phyloP scores from a whole-genome alignment of 2,797 vertebrate species.

The Acomys russatus region DNA sequence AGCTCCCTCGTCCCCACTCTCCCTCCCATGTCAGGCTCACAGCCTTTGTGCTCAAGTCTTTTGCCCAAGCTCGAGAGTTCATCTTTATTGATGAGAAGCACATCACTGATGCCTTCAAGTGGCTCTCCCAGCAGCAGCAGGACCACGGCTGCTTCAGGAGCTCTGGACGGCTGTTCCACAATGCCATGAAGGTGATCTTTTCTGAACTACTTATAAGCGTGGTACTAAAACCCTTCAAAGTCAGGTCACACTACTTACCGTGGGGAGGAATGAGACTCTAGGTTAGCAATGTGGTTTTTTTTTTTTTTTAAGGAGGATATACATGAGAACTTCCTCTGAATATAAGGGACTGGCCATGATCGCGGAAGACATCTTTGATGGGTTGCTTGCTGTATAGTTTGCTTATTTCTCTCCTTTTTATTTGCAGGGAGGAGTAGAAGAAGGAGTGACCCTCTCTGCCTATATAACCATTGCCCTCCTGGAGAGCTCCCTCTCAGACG shows the following conservation, averaged over 20 bases:
- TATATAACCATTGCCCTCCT: conserved; percentile 11
- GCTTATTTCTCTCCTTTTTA: background rate
- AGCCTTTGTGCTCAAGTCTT: conserved; percentile 95
- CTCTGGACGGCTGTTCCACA: conserved; percentile 92
- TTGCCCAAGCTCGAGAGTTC: conserved; percentile 88
- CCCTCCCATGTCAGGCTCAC: conserved; percentile 91
- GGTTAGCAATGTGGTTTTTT: background rate
- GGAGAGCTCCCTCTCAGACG: background rate
- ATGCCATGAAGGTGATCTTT: conserved; percentile 90
- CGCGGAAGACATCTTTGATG: background rate
- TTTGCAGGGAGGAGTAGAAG: conserved; percentile 85
- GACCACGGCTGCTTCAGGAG: conserved; percentile 91
- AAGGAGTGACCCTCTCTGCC: conserved; percentile 61
- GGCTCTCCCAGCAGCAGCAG: conserved; percentile 89
- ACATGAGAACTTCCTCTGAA: background rate
- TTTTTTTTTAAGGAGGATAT: no score
- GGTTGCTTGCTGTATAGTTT: background rate
- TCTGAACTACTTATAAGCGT: background rate
- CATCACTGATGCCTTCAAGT: conserved; percentile 88
- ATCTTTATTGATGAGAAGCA: conserved; percentile 91
- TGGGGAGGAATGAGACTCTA: no score
- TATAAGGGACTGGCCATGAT: background rate
- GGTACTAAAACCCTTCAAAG: background rate
- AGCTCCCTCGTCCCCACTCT: background rate
- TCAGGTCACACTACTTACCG: background rate